These are phyloP conservation scores for Glyphotaelius pellucidus DNA, from an alignment of 2,888 invertebrate genomes.

Conservation along the genomic window DNA sequence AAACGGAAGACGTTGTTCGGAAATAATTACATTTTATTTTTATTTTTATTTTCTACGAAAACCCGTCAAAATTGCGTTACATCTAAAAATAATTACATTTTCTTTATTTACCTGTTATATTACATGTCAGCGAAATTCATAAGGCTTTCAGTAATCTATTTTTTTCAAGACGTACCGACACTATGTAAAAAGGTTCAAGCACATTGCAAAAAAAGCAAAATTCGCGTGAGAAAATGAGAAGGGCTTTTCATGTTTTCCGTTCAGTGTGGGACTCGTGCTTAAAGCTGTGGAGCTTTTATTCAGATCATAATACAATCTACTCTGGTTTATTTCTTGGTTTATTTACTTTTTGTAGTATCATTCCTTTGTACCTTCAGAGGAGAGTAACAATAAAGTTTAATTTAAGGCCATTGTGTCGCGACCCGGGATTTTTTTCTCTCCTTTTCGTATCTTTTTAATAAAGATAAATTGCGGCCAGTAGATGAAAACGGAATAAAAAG, in stretches of 20 bases:
- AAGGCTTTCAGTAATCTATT: not conserved
- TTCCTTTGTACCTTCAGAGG: conserved; percentile 48
- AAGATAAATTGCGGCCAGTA: conserved; percentile 63
- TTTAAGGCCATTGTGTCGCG: conserved; percentile 64
- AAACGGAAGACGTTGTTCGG: not conserved
- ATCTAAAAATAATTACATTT: conserved; percentile 14
- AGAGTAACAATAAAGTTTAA: conserved; percentile 65
- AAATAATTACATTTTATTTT: not conserved
- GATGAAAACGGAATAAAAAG: conserved; percentile 53
- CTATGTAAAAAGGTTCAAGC: not conserved
- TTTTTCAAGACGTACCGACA: not conserved
- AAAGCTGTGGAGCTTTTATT: conserved; percentile 46
- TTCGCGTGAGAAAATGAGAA: not conserved
- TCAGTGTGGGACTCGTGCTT: not conserved
- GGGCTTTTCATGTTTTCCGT: not conserved
- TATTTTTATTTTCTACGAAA: not conserved
- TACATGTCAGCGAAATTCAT: not conserved
- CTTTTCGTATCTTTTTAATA: conserved; percentile 62
- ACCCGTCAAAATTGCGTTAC: conserved; percentile 7
- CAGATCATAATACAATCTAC: conserved; percentile 55
- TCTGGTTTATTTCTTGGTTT: conserved; percentile 40
- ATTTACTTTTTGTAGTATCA: conserved; percentile 59
- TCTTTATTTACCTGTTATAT: conserved; percentile 7
- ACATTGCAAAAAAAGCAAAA: not conserved
- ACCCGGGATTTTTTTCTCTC: conserved; percentile 43